These are phyloP conservation scores for Ginglymostoma cirratum DNA, from an alignment of 2,113 vertebrate genomes.

Conservation along the genomic window DNA sequence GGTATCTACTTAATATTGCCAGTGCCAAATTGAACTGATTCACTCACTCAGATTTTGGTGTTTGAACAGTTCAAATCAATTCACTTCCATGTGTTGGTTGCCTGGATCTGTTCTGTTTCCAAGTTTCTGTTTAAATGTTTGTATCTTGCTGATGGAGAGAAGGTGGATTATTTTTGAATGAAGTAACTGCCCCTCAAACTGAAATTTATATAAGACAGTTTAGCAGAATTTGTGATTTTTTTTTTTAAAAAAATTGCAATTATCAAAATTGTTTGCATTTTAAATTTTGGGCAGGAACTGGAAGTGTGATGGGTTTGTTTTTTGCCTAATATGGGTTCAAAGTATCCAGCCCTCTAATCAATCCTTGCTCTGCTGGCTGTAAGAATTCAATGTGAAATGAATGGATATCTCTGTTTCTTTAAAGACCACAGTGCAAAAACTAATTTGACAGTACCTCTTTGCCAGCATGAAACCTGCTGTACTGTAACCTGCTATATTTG, in stretches of 20 bases:
- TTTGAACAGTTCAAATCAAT: background rate
- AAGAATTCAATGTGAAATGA: background rate
- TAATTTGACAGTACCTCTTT: background rate
- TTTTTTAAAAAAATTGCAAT: background rate
- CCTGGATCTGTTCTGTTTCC: background rate
- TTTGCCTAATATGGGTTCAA: background rate
- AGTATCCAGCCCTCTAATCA: background rate
- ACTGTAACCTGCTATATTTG: background rate
- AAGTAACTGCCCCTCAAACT: background rate
- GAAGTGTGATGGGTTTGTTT: background rate
- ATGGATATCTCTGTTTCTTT: background rate
- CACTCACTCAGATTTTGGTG: background rate
- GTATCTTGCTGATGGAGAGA: constrained; percentile 2
- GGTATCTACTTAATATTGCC: background rate
- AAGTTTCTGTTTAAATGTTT: background rate
- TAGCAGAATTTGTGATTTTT: background rate
- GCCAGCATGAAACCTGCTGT: background rate
- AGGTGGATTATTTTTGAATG: background rate
- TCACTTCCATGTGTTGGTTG: background rate
- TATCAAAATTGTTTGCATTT: background rate
- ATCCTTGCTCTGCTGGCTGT: background rate
- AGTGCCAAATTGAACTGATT: background rate
- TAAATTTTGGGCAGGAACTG: background rate
- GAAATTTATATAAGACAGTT: background rate
- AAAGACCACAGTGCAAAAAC: background rate